A percentile compares a stretch with the other conserved stretches of the same genome.
Evolutionary conservation across 2,888 invertebrate genomes (phyloP).

Genomic region (Amiota communis): DNA sequence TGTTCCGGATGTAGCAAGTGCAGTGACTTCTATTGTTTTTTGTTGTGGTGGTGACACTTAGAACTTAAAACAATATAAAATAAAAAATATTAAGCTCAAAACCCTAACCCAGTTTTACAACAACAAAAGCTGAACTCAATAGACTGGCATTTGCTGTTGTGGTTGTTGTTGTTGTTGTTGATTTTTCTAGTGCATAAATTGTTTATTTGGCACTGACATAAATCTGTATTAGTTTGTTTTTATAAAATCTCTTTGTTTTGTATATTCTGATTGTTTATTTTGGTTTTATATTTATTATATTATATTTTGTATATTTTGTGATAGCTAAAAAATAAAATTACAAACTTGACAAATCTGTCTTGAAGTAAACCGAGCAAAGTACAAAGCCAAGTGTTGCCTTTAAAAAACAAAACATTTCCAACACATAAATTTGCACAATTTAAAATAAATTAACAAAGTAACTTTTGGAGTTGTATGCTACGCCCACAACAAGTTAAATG

Average conservation of each 20-base stretch:
- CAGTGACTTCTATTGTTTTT: too few species aligned
- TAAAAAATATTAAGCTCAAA: constrained; percentile 24
- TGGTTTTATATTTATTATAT: constrained; percentile 1
- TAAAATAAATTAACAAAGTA: background rate
- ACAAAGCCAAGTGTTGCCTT: background rate
- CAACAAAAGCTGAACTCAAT: constrained; percentile 10
- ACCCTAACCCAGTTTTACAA: constrained; percentile 26
- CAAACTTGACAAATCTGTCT: background rate
- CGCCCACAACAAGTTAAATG: constrained; percentile 3
- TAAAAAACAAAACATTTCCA: background rate
- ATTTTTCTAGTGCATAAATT: background rate
- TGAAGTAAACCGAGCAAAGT: background rate
- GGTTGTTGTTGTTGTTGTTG: constrained; percentile 19
- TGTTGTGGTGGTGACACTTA: too few species aligned
- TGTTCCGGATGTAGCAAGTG: too few species aligned
- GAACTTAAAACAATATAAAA: too few species aligned
- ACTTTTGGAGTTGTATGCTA: background rate
- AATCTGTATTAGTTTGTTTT: background rate
- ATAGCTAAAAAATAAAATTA: background rate
- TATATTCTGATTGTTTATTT: background rate
- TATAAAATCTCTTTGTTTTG: background rate
- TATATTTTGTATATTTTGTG: too few species aligned
- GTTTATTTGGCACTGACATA: too few species aligned
- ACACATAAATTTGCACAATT: background rate
- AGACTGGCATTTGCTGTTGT: background rate